A percentile compares a stretch with the other conserved stretches of the same genome.
These are phyloP conservation scores for Amblyraja radiata DNA, from an alignment of 2,797 vertebrate genomes.

Conservation along the genomic window DNA sequence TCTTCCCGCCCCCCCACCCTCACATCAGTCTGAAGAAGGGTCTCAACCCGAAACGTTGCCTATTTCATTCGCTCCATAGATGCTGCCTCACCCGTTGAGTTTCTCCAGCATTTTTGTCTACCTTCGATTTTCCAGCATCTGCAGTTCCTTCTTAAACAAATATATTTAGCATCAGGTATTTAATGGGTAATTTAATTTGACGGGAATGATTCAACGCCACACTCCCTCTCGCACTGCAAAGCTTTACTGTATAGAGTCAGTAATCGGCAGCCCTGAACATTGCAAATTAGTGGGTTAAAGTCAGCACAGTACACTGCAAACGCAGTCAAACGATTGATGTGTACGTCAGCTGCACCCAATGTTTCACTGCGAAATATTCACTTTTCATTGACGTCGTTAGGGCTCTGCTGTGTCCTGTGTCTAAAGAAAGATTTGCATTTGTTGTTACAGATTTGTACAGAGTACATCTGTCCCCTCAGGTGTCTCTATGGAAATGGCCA, in stretches of 20 bases:
- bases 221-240: not conserved
- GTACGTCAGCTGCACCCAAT: not conserved
- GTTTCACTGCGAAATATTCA: not conserved
- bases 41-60: too few species aligned
- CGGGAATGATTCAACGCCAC: not conserved
- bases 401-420: not conserved
- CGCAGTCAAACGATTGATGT: not conserved
- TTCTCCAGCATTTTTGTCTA: too few species aligned
- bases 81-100: too few species aligned
- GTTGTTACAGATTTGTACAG: not conserved
- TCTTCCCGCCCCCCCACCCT: too few species aligned
- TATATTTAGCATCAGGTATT: not conserved
- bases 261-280: too few species aligned
- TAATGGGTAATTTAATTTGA: not conserved
- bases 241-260: too few species aligned
- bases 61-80: too few species aligned
- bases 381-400: not conserved
- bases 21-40: too few species aligned
- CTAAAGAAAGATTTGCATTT: not conserved
- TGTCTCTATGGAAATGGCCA: not conserved
- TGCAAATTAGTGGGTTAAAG: slow-evolving; percentile 3
- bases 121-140: too few species aligned
- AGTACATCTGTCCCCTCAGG: not conserved
- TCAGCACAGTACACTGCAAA: not conserved
- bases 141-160: too few species aligned